Base-by-base conservation (phyloP, 2,888 invertebrate species). In the Ophraella communa region DNA sequence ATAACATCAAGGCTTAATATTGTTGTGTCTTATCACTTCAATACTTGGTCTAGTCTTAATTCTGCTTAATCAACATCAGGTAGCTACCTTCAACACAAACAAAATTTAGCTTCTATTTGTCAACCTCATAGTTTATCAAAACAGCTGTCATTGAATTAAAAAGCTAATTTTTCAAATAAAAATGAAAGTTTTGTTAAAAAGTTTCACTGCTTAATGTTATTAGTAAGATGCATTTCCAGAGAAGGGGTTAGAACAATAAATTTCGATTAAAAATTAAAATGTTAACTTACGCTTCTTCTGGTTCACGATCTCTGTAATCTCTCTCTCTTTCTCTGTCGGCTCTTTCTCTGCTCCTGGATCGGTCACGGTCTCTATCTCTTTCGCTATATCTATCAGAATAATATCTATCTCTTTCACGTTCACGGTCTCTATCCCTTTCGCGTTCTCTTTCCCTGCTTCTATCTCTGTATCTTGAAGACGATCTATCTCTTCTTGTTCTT, bases 221-320 rank as follows among this genome's bases (percentile, higher is more conserved):
- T n/a, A n/a, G n/a, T n/a, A n/a, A n/a, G n/a, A n/a, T n/a, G 8
- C 42, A 42, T 17, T 42, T 42, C 14, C 42, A 39, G 2, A n/a
- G n/a, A n/a, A n/a, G n/a, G n/a, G n/a, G 4, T 39, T 10, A 39
- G 1, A 39, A 3, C 11, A 39, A 39, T 10, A 39, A 51, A 42
- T 5, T 39, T 7, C 14, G 1, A 44, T 1, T 7, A 27, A 2
- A 44, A 57, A 62, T 10, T 56, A 52, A 67, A 56, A 18, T 24
- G 49, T 61, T n/a, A n/a, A 76, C 84, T 85, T 82, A 91, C 91
- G 90, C 88, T 80, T 92, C 92, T 79, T 92, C 92, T 21, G 91
- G 85, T 81, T 91, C 91, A 74, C 91, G 86, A 70, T 91, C 92
- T 71, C 91, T 86, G 80, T 92, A 92, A 75, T 92, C 91, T 33